Evolutionary conservation across 2,888 invertebrate genomes (phyloP), one percentile per base, ranked within the genome.

Genomic region (Torymus texanus): DNA sequence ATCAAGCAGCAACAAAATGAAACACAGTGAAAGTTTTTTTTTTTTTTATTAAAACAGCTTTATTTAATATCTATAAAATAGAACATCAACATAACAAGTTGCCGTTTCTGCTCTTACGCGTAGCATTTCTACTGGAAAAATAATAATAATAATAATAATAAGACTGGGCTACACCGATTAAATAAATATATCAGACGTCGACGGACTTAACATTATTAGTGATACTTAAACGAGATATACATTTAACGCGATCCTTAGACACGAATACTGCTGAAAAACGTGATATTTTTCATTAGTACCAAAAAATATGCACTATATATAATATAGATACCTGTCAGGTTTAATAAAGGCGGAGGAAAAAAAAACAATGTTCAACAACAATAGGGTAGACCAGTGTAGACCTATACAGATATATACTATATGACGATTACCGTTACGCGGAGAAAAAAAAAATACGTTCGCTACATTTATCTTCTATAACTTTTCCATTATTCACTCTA

Each of bases 21-120:
- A 41, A 41, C 8, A 41, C 29, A 29, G 29, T 29, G 10, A 41
- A 41, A 8, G 1, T 29, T 29, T 29, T 4, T 29, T 73, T 29
- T 51, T 56, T 66, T 78, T 75, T 71, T 72, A 67, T 58, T 76
- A 80, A 80, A 80, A 80, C 58, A 80, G 18, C 18, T 79, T 76
- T 78, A 81, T 78, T 81, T 79, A 75, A 70, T 50, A 79, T 71
- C 66, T 78, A 63, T 77, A 68, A 78, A 77, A 79, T 73, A 41
- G 41, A 74, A 75, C 29, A 74, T 77, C 67, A 63, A 62, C 65
- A 16, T 67, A 73, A 79, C 74, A 70, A 70, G 14, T 66, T 67
- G 63, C 65, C 67, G 12, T 72, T 77, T 72, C 65, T 63, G 65
- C 59, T 73, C 70, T 65, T 78, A 53, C 59, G 58, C 59, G 50